Evolutionary conservation across 2,888 invertebrate species (phyloP), one percentile per base, ranked within the genome.

Genomic region (Ichneumon xanthorius): DNA sequence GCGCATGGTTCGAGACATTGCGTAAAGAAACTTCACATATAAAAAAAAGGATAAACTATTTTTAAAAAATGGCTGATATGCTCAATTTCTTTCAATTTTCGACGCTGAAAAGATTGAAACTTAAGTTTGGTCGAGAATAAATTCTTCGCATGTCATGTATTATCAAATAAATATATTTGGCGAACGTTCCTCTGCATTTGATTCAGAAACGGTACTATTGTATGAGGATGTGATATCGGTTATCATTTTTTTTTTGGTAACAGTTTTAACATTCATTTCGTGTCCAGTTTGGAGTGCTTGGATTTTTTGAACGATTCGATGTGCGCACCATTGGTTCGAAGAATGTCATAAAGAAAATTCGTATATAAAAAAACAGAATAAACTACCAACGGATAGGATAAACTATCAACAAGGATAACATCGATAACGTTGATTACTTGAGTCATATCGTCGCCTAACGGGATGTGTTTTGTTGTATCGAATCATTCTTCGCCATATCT

Each of bases 151-250:
- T 63, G 70, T 63, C 48, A 55, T 80, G 63, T 65, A 80, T 58
- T 85, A 82, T 76, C 50, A 81, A 82, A 85, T 85, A 82, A 85
- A 85, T 85, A 85, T 82, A 82, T 82, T 82, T 85, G 76, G 79
- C 80, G 72, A 50, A 79, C 67, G 71, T 78, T 76, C 68, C 72
- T 72, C 40, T 65, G 26, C 50, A 63, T 85, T 76, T 53, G 77
- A 73, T 73, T 77, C 30, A 73, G 40, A 76, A 76, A 70, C 50
- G 55, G 55, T 63, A 75, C 79, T 67, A 76, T 75, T 73, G 75
- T 61, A 65, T 73, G 61, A 70, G 37, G 65, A 80, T 73, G 26
- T 40, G 68, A 58, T 80, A 55, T 48, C 53, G 67, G 76, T 82
- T 30, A 75, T 63, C 1, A 33, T 40, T 40, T 40, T 40, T 26